Conservation (phyloP, 2,797 vertebrate genomes). For the Diglossa cyanea region DNA sequence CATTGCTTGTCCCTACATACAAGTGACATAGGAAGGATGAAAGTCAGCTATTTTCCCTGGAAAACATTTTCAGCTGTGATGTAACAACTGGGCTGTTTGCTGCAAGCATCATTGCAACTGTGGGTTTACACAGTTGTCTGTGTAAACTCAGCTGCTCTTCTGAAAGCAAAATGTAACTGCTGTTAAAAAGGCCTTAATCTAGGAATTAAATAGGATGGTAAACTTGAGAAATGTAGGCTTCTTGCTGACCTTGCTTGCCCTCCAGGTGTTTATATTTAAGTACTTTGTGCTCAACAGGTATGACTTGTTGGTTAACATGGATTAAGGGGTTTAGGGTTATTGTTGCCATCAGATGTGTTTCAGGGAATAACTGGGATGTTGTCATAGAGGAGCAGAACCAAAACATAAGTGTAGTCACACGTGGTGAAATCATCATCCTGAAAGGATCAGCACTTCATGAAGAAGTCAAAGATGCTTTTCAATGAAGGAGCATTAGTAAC, state of each 20-base stretch:
- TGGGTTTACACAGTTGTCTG: no score
- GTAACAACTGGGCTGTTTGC: not conserved
- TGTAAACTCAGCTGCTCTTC: not conserved
- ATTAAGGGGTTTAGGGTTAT: not conserved
- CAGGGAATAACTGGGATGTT: not conserved
- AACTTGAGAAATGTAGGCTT: not conserved
- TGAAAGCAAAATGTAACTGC: not conserved
- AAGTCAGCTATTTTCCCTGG: not conserved
- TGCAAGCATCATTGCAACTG: not conserved
- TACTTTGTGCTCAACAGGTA: not conserved
- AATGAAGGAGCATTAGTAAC: not conserved
- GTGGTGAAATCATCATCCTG: not conserved
- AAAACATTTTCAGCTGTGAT: not conserved
- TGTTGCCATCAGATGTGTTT: not conserved
- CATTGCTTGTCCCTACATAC: not conserved
- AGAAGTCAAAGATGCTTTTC: not conserved
- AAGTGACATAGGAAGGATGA: not conserved
- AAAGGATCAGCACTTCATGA: not conserved
- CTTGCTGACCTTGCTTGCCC: not conserved
- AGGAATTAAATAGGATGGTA: not conserved
- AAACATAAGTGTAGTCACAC: fast-evolving
- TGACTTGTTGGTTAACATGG: not conserved
- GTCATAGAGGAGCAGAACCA: not conserved
- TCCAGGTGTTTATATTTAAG: not conserved
- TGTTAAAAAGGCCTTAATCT: not conserved